A percentile compares a stretch with the other conserved stretches of the same genome.
Evolutionary conservation across 1,140 invertebrate species (phyloP).

Genomic region (Nasonia giraulti): DNA sequence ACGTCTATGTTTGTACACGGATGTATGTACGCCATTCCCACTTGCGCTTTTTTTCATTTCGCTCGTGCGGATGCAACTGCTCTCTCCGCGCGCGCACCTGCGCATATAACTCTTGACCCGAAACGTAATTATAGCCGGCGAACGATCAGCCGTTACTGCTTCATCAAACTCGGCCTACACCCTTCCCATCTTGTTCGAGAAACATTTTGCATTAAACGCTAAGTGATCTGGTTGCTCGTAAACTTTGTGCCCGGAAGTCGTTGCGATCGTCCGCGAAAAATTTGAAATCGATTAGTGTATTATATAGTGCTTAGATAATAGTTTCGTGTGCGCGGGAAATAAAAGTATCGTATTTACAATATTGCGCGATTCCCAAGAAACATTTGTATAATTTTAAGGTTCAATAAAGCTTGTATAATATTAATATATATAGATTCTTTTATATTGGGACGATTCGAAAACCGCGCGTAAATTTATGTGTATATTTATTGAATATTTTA

Average conservation of each 20-base stretch:
- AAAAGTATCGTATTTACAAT: background rate
- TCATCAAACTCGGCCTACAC: slow-evolving; percentile 14
- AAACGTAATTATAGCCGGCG: slow-evolving; percentile 53
- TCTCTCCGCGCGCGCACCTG: background rate
- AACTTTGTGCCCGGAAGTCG: background rate
- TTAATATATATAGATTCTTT: background rate
- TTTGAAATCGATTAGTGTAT: background rate
- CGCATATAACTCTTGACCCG: slow-evolving; percentile 52
- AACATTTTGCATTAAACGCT: slow-evolving; percentile 37
- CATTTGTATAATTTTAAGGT: background rate
- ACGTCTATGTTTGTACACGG: background rate
- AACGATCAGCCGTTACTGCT: slow-evolving; percentile 51
- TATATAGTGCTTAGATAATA: background rate
- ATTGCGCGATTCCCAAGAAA: background rate
- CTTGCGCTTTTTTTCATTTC: slow-evolving; percentile 10
- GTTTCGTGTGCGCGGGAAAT: background rate
- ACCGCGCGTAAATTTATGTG: background rate
- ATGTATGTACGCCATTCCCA: too few relatives aligned
- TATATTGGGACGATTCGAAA: background rate
- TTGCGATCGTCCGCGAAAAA: slow-evolving; percentile 1
- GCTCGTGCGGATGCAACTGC: background rate
- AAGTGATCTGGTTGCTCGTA: background rate
- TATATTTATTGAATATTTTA: slow-evolving; percentile 9
- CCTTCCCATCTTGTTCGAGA: slow-evolving; percentile 14
- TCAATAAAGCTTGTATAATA: background rate